Conservation (phyloP, 2,888 invertebrate species). For the Tetrapedia diversipes region DNA sequence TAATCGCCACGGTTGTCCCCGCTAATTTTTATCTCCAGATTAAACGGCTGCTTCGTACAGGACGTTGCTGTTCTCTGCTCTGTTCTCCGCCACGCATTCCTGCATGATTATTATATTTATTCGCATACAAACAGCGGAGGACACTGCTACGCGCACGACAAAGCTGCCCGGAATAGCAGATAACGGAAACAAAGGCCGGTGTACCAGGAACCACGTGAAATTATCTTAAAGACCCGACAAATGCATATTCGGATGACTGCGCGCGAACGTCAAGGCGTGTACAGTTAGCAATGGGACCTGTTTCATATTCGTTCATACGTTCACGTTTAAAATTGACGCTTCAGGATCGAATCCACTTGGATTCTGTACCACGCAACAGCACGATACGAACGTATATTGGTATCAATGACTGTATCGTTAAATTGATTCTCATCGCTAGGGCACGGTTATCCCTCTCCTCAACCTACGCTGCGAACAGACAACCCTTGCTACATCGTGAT, state of each 20-base stretch:
- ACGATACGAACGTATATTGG: too few relatives aligned
- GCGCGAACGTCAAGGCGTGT: conserved; percentile 3
- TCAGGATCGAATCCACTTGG: too few relatives aligned
- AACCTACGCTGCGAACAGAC: conserved; percentile 52
- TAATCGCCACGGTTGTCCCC: background rate
- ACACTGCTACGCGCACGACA: background rate
- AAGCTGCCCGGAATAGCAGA: background rate
- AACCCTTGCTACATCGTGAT: background rate
- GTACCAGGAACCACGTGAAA: conserved; percentile 28
- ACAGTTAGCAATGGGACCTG: too few relatives aligned
- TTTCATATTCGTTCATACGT: too few relatives aligned
- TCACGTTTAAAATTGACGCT: too few relatives aligned
- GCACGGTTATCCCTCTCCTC: conserved; percentile 51
- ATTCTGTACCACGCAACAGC: too few relatives aligned
- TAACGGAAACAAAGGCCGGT: conserved; percentile 43
- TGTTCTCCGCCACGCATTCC: background rate
- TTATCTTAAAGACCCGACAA: conserved; percentile 51
- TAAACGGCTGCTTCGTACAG: background rate
- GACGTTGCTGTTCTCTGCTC: too few relatives aligned
- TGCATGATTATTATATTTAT: conserved; percentile 9
- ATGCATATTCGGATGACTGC: conserved; percentile 46
- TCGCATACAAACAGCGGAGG: background rate
- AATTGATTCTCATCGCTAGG: too few relatives aligned
- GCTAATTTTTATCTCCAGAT: background rate
- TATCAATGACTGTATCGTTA: too few relatives aligned